Evolutionary conservation across 2,888 invertebrate genomes (phyloP).

Genomic region (Conistra vaccinii): DNA sequence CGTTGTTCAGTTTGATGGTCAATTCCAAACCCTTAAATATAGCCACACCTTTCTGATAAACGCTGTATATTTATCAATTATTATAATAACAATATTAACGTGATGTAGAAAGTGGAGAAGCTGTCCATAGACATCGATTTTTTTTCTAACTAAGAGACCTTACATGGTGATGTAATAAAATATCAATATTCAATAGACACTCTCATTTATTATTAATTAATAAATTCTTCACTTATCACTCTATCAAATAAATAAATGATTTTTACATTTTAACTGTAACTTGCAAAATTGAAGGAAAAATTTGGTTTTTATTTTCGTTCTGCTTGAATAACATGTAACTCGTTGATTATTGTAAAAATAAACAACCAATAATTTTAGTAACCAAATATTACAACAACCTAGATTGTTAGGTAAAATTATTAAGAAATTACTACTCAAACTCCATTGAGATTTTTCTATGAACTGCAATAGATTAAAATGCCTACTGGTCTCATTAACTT

Average conservation of each 20-base stretch:
- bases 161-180: constrained; percentile 62
- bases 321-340: constrained; percentile 36
- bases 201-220: constrained; percentile 62
- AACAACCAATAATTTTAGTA: constrained; percentile 32
- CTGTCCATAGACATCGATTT: constrained; percentile 36
- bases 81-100: constrained; percentile 9
- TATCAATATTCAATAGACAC: constrained; percentile 63
- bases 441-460: constrained; percentile 33
- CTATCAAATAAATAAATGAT: constrained; percentile 67
- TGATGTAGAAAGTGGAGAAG: constrained; percentile 17
- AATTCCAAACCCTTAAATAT: no score
- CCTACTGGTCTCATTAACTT: constrained; percentile 11
- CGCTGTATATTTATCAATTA: neutral
- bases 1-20: neutral
- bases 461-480: constrained; percentile 22
- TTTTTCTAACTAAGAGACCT: constrained; percentile 55
- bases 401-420: neutral
- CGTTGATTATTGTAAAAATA: constrained; percentile 22
- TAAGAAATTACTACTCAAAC: constrained; percentile 8
- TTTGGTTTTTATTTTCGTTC: constrained; percentile 36
- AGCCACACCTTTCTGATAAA: neutral
- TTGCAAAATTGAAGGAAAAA: constrained; percentile 35
- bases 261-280: constrained; percentile 50
- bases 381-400: constrained; percentile 3
- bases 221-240: constrained; percentile 70